Evolutionary conservation across 1,140 invertebrate species (phyloP), one percentile per base, ranked within the genome.

Genomic region (Drosophila pseudoobscura): DNA sequence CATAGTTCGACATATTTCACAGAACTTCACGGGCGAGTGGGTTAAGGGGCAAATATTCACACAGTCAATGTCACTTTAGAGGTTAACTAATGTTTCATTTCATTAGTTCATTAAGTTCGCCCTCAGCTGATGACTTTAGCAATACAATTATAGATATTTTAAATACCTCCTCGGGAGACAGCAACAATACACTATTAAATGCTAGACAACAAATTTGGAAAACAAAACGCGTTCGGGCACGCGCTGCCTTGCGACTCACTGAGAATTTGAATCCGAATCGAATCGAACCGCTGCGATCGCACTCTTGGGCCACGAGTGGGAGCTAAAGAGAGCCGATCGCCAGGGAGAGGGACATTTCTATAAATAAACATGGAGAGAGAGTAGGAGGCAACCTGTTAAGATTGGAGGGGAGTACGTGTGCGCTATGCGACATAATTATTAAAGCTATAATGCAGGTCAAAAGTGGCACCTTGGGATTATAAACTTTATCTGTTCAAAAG

Each of bases 201-300:
- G 60, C 45, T 52, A 56, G 29, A 29, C 56, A 75, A 57, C 43
- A 24, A 58, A 58, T 75, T 65, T 41, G 44, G 29, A 75, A 75
- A 65, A 75, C 70, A 75, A 75, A 54, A 57, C 60, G 71, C 70
- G 43, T 53, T 43, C 71, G 71, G 35, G 72, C 71, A 75, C 60
- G 71, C 71, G 71, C 39, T 75, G 61, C 49, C 53, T 56, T 62
- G 35, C 66, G 71, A 73, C 43, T 75, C 31, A 65, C 71, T 75
- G 71, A 75, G 71, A 50, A 70, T 69, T 13, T 57, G 64, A 69
- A 70, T 64, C n/a, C 44, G 29, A 49, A 39, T 15, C 58, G 35
- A 20, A 46, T 46, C 24, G 58, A 50, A 72, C 3, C 35, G 35
- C 35, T 35, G 35, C 35, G 35, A 64, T 59, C 43, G 31, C 17